Conservation (phyloP, 2,113 vertebrate species). For the Saiga tatarica region DNA sequence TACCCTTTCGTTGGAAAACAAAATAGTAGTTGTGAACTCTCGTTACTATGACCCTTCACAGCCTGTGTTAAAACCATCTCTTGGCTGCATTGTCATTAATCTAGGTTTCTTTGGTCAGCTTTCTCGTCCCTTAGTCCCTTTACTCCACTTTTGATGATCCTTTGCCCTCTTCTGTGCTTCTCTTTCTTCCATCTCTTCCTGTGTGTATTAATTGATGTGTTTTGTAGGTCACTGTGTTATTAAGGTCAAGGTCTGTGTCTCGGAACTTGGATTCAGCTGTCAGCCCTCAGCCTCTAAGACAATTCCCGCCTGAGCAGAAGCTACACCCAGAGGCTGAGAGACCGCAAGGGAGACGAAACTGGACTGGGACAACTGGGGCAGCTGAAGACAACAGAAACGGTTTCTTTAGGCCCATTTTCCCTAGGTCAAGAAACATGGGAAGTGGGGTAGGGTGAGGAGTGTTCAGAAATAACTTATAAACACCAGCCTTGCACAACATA, state of each 20-base stretch:
- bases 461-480: neutral
- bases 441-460: neutral
- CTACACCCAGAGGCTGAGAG: neutral
- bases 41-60: neutral
- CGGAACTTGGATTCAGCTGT: neutral
- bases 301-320: neutral
- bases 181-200: neutral
- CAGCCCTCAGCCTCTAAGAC: neutral
- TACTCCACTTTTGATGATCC: neutral
- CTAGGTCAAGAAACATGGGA: neutral
- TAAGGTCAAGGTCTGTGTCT: neutral
- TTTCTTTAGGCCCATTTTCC: neutral
- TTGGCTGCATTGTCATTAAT: rapidly evolving
- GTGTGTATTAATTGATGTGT: neutral
- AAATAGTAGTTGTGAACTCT: neutral
- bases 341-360: neutral
- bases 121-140: neutral
- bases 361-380: neutral
- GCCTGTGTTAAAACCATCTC: neutral
- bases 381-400: neutral
- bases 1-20: neutral
- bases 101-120: neutral
- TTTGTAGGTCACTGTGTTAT: neutral
- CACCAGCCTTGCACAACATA: neutral
- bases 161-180: neutral